These are phyloP conservation scores for Petaurus breviceps DNA, from an alignment of 2,113 vertebrate species.

Conservation along the genomic window DNA sequence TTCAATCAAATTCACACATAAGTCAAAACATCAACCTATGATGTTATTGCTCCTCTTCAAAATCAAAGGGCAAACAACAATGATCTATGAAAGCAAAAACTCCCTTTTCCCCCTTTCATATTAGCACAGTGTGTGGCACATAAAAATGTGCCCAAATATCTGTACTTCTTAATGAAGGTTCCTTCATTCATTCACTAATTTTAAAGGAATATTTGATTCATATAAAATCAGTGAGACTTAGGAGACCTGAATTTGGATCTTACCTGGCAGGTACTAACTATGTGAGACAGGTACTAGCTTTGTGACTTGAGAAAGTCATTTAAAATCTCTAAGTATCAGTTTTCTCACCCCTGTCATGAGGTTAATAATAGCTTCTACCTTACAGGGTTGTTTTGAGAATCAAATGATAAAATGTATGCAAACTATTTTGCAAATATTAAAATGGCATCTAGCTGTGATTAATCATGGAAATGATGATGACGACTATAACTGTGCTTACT, in stretches of 20 bases:
- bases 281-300: neutral
- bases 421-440: neutral
- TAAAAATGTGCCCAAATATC: neutral
- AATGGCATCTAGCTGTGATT: neutral
- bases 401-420: constrained; percentile 15
- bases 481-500: neutral
- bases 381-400: neutral
- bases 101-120: too few species aligned
- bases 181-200: neutral
- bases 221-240: neutral
- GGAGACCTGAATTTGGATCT: neutral
- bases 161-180: neutral
- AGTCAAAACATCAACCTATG: too few species aligned
- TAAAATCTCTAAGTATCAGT: neutral
- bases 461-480: neutral
- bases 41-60: too few species aligned
- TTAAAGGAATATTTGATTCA: neutral
- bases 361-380: neutral
- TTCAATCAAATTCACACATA: too few species aligned
- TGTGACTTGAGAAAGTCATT: neutral
- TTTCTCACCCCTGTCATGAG: neutral
- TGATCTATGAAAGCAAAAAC: too few species aligned
- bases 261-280: neutral
- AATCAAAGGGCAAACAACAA: too few species aligned
- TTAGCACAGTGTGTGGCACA: neutral